Evolutionary conservation across 2,113 vertebrate genomes (phyloP).

Genomic region (Apaloderma vittatum): DNA sequence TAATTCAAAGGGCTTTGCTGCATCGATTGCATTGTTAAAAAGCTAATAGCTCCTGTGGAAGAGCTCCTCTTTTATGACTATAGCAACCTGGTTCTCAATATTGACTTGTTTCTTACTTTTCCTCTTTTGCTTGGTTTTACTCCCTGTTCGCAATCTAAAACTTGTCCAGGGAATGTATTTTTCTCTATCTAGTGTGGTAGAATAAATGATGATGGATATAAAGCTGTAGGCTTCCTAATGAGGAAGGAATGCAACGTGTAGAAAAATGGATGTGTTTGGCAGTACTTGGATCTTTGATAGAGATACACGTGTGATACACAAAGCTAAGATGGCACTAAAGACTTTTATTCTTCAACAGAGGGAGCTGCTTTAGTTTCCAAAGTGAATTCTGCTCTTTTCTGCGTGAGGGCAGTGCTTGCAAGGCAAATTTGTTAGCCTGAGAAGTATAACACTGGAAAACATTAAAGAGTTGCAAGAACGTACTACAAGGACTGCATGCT

Average conservation of each 20-base stretch:
- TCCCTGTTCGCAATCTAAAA: neutral
- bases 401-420: neutral
- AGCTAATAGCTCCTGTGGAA: neutral
- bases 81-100: rapidly evolving
- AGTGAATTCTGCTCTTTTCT: neutral
- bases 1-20: neutral
- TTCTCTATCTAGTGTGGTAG: neutral
- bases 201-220: neutral
- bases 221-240: neutral
- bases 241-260: neutral
- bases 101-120: neutral
- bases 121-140: neutral
- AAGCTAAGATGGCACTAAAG: neutral
- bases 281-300: neutral
- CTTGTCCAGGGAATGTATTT: neutral
- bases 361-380: neutral
- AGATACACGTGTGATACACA: neutral
- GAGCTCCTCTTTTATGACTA: neutral
- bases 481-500: neutral
- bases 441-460: neutral
- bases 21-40: neutral
- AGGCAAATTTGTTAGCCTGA: neutral
- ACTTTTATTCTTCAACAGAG: neutral
- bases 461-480: neutral
- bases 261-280: neutral